Conservation (phyloP, 1,140 invertebrate species). For the Drosophila eugracilis region DNA sequence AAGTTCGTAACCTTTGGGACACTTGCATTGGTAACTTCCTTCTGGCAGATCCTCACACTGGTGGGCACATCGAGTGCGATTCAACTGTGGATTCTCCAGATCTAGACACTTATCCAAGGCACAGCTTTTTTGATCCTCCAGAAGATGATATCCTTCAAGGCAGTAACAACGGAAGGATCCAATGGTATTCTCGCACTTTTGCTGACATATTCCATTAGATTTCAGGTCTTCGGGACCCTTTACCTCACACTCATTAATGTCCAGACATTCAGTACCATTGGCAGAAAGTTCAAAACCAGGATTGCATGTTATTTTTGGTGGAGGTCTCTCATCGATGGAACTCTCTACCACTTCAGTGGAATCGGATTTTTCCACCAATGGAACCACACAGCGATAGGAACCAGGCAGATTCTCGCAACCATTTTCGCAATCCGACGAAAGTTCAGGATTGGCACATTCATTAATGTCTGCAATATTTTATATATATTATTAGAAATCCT, state of each 20-base stretch:
- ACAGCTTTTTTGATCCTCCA: slow-evolving; percentile 80
- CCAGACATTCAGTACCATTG: slow-evolving; percentile 85
- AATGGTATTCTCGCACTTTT: slow-evolving; percentile 88
- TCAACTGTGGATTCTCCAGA: slow-evolving; percentile 74
- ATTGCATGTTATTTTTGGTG: slow-evolving; percentile 84
- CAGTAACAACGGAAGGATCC: slow-evolving; percentile 88
- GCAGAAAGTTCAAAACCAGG: slow-evolving; percentile 85
- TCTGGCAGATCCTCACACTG: slow-evolving; percentile 86
- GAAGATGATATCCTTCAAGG: slow-evolving; percentile 70
- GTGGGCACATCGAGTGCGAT: slow-evolving; percentile 85
- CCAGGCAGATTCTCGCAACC: slow-evolving; percentile 90
- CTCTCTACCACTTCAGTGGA: neutral
- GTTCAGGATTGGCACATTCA: slow-evolving; percentile 87
- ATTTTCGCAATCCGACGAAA: slow-evolving; percentile 86
- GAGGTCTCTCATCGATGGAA: slow-evolving; percentile 1
- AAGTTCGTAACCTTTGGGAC: slow-evolving; percentile 86
- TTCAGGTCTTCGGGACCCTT: slow-evolving; percentile 70
- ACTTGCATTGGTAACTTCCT: slow-evolving; percentile 81
- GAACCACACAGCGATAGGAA: slow-evolving; percentile 87
- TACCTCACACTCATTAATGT: slow-evolving; percentile 89
- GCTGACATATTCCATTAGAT: slow-evolving; percentile 85
- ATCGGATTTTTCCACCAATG: slow-evolving; percentile 21
- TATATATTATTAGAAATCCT: neutral
- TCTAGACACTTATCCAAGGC: slow-evolving; percentile 69
- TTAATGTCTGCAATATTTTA: slow-evolving; percentile 86